Conservation (phyloP, 2,113 vertebrate genomes). For the Aplodontia rufa region DNA sequence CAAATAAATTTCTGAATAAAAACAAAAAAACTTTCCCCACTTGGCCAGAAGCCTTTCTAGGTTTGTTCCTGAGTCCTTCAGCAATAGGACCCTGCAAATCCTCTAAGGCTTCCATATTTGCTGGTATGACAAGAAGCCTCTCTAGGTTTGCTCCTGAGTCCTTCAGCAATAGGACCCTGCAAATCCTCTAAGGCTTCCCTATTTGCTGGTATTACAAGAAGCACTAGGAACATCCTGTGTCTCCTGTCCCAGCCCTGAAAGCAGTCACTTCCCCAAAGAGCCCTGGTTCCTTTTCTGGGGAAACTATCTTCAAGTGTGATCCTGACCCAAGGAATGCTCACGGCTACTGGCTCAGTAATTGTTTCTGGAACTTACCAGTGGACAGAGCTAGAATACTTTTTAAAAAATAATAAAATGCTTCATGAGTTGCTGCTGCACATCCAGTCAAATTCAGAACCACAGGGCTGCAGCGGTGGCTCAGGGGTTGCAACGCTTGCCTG, state of each 20-base stretch:
- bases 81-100: neutral
- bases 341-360: neutral
- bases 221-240: neutral
- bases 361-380: neutral
- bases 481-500: too few species aligned
- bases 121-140: neutral
- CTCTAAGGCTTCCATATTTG: neutral
- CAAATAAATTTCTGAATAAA: too few species aligned
- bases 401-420: constrained; percentile 5
- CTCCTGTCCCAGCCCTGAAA: neutral
- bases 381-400: neutral
- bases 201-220: neutral
- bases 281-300: neutral
- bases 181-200: neutral
- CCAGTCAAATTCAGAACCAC: neutral
- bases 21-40: neutral
- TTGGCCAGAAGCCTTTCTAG: neutral
- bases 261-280: neutral
- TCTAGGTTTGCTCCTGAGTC: neutral
- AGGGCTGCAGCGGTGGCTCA: too few species aligned
- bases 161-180: neutral
- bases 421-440: neutral
- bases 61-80: neutral
- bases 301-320: constrained; percentile 1
- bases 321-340: neutral